Base-by-base conservation (phyloP, 2,888 invertebrate species). In the Pristionchus maxplancki region DNA sequence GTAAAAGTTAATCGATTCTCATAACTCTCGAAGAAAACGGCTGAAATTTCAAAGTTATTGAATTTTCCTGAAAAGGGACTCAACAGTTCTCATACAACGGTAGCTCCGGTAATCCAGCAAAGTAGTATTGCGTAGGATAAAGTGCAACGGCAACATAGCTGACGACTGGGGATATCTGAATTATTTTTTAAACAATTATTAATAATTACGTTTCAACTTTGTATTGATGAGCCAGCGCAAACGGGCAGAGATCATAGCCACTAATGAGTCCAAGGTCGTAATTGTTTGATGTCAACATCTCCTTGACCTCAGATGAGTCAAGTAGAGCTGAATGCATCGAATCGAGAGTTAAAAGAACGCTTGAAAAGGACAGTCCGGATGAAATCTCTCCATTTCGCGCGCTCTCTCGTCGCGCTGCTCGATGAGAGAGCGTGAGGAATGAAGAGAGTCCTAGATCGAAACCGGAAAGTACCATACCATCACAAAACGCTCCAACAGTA, bases 71-170 rank as follows among this genome's bases (percentile, higher is more conserved):
- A 31, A 1, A 17, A 81, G 13, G 11, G 9, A 17, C 37, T 5
- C 44, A 13, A 82, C 82, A 28, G 34, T 82, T 82, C 24, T 82
- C 82, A 17, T 82, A 82, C 3, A 82, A 17, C 1, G 82, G 82
- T 13, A 82, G 20, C 20, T 82, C 44, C 2, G 82, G 82, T 11
- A 53, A n/a, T 1, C 82, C 82, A 17, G 20, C 50, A n/a, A 53
- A 24, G 24, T 44, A 34, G 31, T 24, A 13, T 20, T 82, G 37
- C 20, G 28, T 28, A 28, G 9, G 8, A 13, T 17, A 17, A n/a
- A 34, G 40, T 1, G 40, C 28, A 0, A 81, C 58, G 1, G 88
- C 37, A 3, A 40, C 58, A 17, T 40, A 88, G 20, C 67, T 64
- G 44, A 88, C 78, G 0, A 88, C 78, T 8, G 88, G 81, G 4